These are phyloP conservation scores for Tor tambroides DNA, from an alignment of 2,113 vertebrate species.

Conservation along the genomic window DNA sequence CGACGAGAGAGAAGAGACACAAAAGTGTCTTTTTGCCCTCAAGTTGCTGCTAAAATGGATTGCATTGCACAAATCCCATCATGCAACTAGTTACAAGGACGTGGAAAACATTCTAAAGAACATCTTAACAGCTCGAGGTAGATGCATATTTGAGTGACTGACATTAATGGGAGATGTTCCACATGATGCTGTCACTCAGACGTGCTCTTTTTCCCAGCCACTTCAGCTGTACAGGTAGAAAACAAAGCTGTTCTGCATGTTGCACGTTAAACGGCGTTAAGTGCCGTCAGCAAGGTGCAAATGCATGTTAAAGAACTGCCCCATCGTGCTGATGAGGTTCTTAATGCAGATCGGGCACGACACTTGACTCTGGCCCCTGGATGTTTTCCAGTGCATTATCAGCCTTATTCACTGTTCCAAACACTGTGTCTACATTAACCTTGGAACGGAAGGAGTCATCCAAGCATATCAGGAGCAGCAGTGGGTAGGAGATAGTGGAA, in stretches of 20 bases:
- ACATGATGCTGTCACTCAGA: slow-evolving; percentile 19
- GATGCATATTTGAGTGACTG: slow-evolving; percentile 9
- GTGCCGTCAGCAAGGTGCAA: slow-evolving; percentile 53
- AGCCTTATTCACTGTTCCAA: slow-evolving; percentile 64
- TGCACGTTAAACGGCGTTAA: background rate
- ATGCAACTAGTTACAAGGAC: background rate
- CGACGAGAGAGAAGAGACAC: background rate
- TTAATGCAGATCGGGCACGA: slow-evolving; percentile 68
- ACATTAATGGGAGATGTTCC: background rate
- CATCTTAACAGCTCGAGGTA: slow-evolving; percentile 1
- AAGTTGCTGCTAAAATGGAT: slow-evolving; percentile 13
- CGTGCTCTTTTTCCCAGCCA: background rate
- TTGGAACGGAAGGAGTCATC: slow-evolving; percentile 59
- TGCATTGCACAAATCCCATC: background rate
- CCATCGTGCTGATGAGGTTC: slow-evolving; percentile 69
- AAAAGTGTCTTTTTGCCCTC: slow-evolving; percentile 32
- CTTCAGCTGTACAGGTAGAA: background rate
- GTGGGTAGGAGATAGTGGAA: slow-evolving; percentile 14
- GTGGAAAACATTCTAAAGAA: background rate
- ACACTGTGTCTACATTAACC: slow-evolving; percentile 72
- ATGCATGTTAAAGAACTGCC: slow-evolving; percentile 70
- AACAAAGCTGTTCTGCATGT: background rate
- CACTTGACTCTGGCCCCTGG: slow-evolving; percentile 57
- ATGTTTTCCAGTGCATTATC: slow-evolving; percentile 67
- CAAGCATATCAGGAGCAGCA: slow-evolving; percentile 32